Base-by-base conservation (phyloP, 2,113 vertebrate genomes). In the Macheiramphus alcinus region DNA sequence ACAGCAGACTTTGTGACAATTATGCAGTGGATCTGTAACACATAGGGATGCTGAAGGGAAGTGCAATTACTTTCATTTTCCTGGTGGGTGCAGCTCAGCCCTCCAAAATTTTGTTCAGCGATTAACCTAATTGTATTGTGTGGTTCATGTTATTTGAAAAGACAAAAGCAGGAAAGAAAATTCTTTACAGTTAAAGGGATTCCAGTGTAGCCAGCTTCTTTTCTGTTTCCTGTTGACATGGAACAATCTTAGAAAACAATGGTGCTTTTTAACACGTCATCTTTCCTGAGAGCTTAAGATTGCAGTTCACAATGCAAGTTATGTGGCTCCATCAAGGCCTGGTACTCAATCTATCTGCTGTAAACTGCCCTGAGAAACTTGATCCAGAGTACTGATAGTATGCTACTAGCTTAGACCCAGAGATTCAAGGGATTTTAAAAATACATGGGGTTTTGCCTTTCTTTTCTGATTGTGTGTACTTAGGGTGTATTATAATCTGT, bases 151-250 rank as follows among this genome's bases (percentile, higher is more conserved):
- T 90, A 73, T 63, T 88, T 74, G 17, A 70, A 88, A 74, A 84
- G 66, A 90, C 92, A 95, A 94, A 95, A 84, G 34, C 90, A 94
- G 95, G 94, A 94, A 96, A 94, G 75, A 86, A 95, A 94, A 78
- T 80, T 65, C 73, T 80, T 21, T 63, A 1, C 71, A 71, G 38
- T 78, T 86, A 25, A 1, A 25, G 58, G 67, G n/a, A 71, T 93
- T 63, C 55, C 47, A 36, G 67, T 32, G 42, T 78, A 59, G 18
- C 31, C 72, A 32, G 63, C 32, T 86, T 67, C 38, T 84, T 88
- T 92, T 86, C 82, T 48, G 59, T 72, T 95, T 95, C 71, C 92
- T 10, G 0, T 80, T 75, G 73, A 20, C 27, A 18, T 6, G 43
- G 72, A 76, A 8, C n/a, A 84, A 23, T 25, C 71, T 70, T 31